phyloP scores from a whole-genome alignment of 1,140 invertebrate genomes.

The Trichomalopsis sarcophagae region DNA sequence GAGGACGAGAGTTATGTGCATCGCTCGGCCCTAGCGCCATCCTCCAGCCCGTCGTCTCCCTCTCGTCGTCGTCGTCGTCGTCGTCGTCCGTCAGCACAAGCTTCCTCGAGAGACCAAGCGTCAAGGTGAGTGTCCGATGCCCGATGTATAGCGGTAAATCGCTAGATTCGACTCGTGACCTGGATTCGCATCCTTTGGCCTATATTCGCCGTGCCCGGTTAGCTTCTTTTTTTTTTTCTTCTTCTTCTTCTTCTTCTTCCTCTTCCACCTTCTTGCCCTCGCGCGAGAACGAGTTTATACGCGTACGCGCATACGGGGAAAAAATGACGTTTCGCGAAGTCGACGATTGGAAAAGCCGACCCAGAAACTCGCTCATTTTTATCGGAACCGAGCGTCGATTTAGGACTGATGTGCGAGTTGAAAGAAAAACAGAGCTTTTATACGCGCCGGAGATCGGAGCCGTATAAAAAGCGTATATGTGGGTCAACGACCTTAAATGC shows the following conservation, averaged over 20 bases:
- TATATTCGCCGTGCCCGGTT: not conserved
- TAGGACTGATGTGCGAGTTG: not conserved
- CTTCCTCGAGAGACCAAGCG: not conserved
- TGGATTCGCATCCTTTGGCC: not conserved
- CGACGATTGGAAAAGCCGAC: constrained; percentile 44
- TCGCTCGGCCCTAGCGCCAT: not conserved
- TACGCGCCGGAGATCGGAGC: not conserved
- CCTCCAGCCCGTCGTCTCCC: not conserved
- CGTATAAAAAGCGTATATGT: not conserved
- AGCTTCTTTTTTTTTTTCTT: not conserved
- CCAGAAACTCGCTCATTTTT: constrained; percentile 36
- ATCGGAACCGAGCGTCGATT: not conserved
- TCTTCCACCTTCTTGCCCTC: not conserved
- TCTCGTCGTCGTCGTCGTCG: too few relatives aligned
- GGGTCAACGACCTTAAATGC: not conserved
- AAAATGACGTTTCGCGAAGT: too few relatives aligned
- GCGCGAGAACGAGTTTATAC: not conserved
- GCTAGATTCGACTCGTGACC: not conserved
- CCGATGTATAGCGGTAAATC: not conserved
- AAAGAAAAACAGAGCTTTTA: too few relatives aligned
- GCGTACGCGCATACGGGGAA: not conserved
- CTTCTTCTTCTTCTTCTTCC: not conserved
- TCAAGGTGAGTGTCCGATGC: not conserved
- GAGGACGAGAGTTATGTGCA: not conserved
- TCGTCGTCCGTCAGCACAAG: not conserved